phyloP scores from a whole-genome alignment of 92 coral and sea anemone genomes.

The Meandrina meandrites region DNA sequence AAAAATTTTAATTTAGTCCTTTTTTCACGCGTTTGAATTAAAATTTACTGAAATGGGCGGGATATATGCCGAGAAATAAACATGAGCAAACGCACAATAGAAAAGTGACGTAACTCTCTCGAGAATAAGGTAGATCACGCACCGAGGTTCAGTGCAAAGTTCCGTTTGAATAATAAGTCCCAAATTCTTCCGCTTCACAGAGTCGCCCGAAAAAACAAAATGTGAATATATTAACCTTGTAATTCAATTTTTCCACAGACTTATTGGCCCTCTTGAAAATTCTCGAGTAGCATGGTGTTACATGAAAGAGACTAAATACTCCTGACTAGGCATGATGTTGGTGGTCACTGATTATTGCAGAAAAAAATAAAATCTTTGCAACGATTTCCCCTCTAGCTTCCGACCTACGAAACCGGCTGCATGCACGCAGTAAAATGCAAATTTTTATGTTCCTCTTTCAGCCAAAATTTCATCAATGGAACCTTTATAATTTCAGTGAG shows the following conservation, averaged over 20 bases:
- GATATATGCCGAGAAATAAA: conserved; percentile 9
- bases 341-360: neutral
- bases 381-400: neutral
- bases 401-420: neutral
- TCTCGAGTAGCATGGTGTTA: neutral
- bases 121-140: conserved; percentile 9
- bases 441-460: neutral
- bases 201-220: conserved; percentile 5
- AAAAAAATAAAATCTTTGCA: neutral
- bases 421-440: neutral
- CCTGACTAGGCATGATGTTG: neutral
- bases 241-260: neutral
- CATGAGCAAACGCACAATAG: conserved; percentile 2
- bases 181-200: conserved; percentile 34
- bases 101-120: conserved; percentile 13
- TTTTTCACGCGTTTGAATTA: conserved; percentile 13
- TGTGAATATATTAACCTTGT: conserved; percentile 13
- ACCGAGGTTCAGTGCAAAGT: conserved; percentile 25
- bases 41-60: conserved; percentile 33
- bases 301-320: neutral
- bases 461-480: neutral
- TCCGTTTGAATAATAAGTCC: conserved; percentile 26
- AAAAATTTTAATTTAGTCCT: conserved; percentile 27
- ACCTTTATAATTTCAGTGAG: neutral
- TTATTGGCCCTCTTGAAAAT: neutral